Evolutionary conservation across 2,888 invertebrate genomes (phyloP).

Genomic region (Diplolepis rosae): DNA sequence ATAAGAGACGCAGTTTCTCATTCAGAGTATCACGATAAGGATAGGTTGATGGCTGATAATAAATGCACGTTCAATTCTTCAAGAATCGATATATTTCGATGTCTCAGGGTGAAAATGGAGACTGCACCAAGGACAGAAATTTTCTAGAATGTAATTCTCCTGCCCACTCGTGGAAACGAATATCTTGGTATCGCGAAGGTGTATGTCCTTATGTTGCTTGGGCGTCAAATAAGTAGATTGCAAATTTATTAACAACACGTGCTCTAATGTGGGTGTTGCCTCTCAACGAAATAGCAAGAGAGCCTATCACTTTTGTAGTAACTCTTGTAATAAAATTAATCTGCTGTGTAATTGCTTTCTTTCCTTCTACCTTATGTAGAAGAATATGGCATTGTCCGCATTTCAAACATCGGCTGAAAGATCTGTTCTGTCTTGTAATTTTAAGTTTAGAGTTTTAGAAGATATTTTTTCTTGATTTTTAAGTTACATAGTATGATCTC

Average conservation of each 20-base stretch:
- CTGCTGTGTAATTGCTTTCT: neutral
- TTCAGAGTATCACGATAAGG: neutral
- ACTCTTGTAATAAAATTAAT: neutral
- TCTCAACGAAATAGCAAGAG: neutral
- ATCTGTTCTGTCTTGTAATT: no score
- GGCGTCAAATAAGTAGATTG: neutral
- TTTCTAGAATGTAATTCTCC: constrained; percentile 9
- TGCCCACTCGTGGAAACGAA: constrained; percentile 1
- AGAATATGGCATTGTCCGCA: neutral
- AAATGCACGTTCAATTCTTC: neutral
- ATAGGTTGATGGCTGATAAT: neutral
- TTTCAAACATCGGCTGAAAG: neutral
- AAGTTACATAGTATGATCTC: no score
- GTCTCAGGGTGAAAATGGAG: neutral
- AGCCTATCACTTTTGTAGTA: neutral
- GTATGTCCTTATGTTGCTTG: neutral
- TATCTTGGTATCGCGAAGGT: neutral
- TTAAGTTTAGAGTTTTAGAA: no score
- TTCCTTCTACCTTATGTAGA: neutral
- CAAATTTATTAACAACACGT: constrained; percentile 8
- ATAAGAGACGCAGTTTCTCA: neutral
- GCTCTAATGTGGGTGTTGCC: constrained; percentile 4
- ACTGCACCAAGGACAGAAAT: constrained; percentile 2
- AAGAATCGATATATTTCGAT: neutral
- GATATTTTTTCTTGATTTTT: no score